Evolutionary conservation across 2,888 invertebrate species (phyloP).

Genomic region (Drosophila hawaiiensis): DNA sequence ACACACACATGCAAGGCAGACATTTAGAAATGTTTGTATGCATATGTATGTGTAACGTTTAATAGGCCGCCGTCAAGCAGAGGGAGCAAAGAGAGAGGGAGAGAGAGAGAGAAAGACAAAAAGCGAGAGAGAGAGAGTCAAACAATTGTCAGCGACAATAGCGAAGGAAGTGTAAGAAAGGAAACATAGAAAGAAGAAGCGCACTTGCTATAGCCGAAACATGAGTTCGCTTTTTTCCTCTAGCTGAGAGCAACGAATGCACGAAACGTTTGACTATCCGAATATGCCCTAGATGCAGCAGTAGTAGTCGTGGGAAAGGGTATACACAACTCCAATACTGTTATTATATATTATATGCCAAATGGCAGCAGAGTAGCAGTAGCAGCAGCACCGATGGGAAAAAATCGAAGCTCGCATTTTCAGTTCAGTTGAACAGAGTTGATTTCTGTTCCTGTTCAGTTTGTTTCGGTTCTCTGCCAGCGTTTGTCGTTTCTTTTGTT

Average conservation of each 20-base stretch:
- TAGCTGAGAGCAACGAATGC: background rate
- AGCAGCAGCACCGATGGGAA: constrained; percentile 56
- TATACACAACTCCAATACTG: constrained; percentile 26
- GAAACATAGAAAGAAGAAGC: background rate
- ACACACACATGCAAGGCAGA: constrained; percentile 26
- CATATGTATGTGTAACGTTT: constrained; percentile 30
- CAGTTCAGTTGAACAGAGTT: constrained; percentile 47
- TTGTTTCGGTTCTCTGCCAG: constrained; percentile 48
- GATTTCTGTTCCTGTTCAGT: constrained; percentile 49
- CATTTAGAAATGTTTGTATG: constrained; percentile 9
- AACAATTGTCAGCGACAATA: constrained; percentile 35
- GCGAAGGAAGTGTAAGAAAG: constrained; percentile 19
- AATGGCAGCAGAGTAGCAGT: constrained; percentile 41
- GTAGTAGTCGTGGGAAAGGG: constrained; percentile 5
- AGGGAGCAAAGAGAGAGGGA: constrained; percentile 20
- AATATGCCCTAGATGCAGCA: background rate
- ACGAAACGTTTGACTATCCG: background rate
- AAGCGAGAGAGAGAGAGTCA: constrained; percentile 5
- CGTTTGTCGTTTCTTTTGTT: constrained; percentile 21
- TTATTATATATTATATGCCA: constrained; percentile 3
- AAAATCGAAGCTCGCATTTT: constrained; percentile 73
- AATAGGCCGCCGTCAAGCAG: constrained; percentile 46
- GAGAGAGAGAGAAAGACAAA: constrained; percentile 5
- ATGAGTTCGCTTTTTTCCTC: constrained; percentile 6
- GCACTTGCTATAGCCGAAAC: background rate